Percentiles rank a stretch among this genome's conserved stretches.
phyloP scores from a whole-genome alignment of 2,797 vertebrate species.

The Diplodus puntazzo region DNA sequence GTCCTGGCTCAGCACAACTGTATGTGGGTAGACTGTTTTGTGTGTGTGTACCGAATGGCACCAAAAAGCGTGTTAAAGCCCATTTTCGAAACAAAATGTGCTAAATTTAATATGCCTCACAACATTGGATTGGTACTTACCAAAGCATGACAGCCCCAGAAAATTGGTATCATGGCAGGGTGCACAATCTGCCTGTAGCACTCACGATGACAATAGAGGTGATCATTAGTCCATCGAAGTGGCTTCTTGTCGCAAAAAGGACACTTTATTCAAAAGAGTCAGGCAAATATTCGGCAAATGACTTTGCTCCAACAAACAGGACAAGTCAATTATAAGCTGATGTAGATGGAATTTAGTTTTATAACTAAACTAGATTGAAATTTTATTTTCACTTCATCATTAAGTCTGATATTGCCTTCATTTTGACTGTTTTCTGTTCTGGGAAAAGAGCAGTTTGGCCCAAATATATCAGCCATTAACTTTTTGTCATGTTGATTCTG shows the following conservation, averaged over 20 bases:
- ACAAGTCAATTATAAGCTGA: slow-evolving; percentile 39
- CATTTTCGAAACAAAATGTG: slow-evolving; percentile 49
- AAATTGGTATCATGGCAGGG: slow-evolving; percentile 61
- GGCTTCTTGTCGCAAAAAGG: slow-evolving; percentile 33
- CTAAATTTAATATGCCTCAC: slow-evolving; percentile 46
- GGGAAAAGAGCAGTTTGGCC: background rate
- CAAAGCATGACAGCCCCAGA: slow-evolving; percentile 52
- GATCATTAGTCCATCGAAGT: slow-evolving; percentile 60
- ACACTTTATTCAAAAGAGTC: slow-evolving; percentile 12
- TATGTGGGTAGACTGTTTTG: slow-evolving; percentile 16
- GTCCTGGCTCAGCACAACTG: slow-evolving; percentile 6
- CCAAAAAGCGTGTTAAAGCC: slow-evolving; percentile 37
- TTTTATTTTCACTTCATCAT: slow-evolving; percentile 24
- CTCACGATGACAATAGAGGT: slow-evolving; percentile 54
- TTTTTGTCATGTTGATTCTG: background rate
- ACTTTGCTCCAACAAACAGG: slow-evolving; percentile 5
- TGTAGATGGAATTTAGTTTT: background rate
- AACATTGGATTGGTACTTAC: slow-evolving; percentile 51
- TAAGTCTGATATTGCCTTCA: slow-evolving; percentile 6
- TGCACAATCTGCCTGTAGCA: slow-evolving; percentile 52
- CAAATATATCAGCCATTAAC: background rate
- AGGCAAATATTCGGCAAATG: slow-evolving; percentile 10
- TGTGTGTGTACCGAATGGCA: slow-evolving; percentile 24
- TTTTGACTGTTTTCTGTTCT: background rate
- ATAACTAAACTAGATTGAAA: slow-evolving; percentile 28